Base-by-base conservation (phyloP, 2,113 vertebrate genomes). In the Engraulis encrasicolus region DNA sequence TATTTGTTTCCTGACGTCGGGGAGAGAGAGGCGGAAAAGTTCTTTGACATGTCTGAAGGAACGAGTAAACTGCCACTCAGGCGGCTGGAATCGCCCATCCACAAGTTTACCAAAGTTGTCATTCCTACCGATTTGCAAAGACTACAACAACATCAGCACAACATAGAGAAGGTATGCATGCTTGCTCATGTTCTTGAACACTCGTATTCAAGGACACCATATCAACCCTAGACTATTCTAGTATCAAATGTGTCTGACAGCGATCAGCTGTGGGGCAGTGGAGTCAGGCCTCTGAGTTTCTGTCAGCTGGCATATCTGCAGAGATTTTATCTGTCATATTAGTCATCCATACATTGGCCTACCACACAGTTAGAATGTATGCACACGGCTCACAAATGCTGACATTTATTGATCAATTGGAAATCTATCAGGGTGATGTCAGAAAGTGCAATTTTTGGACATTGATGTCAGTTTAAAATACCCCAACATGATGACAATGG, bases 41-140 rank as follows among this genome's bases (percentile, higher is more conserved):
- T 74, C 17, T 27, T 31, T 74, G 31, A 14, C 27, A 99, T 99
- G 98, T 94, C 95, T 86, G 96, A 97, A 88, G 96, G 97, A 89
- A 93, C 95, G 36, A 95, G 95, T 87, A 99, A 96, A 90, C 92
- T 99, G 91, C 97, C 93, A 74, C 93, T 99, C 86, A 96, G 97
- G 87, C 97, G 98, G 83, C 96, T 99, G 40, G 98, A 99, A 88
- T 94, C 94, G 49, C 95, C 98, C 0, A 95, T 99, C 90, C 96
- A 97, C 90, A 99, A 99, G 90, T 99, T 99, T 87, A 94, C 96
- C 90, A 99, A 99, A 95, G 97, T 97, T 91, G 98, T 96, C 85
- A 95, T 99, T 83, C 98, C 98, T 87, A 99, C 98, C 34, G 98
- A 99, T 91, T 92, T 99, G 94, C 97, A 99, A 86, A 95, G 98